Base-by-base conservation (phyloP, 2,797 vertebrate species). In the Artibeus jamaicensis region DNA sequence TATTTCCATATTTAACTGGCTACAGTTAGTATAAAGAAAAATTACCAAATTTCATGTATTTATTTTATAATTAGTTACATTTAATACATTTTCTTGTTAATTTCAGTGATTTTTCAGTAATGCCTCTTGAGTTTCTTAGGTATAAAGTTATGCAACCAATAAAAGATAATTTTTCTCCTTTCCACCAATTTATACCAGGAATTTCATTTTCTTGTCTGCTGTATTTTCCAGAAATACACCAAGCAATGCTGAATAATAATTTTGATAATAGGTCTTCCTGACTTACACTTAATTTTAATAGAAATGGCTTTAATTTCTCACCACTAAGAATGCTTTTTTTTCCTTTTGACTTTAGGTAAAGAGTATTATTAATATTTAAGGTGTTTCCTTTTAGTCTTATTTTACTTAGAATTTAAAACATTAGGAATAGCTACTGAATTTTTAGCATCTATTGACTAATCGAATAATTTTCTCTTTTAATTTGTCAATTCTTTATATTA, bases 61-160 rank as follows among this genome's bases (percentile, higher is more conserved):
- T 87, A 48, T 73, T 87, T 93, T 62, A 95, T 65, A 12, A 82
- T 92, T 21, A 87, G 34, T 86, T 95, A 89, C 19, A 1, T 57
- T 93, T 84, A 94, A 53, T 68, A 89, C 16, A 39, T 46, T 79
- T 65, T 86, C 65, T 89, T 84, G 48, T n/a, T 91, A 62, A 59
- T 42, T 82, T 68, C 81, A 77, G 71, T 70, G 37, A 86, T 82
- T 87, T 79, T 94, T 48, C 46, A 97, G 29, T 68, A 94, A 73
- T 24, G 16, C 32, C 34, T 89, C 34, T 29, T 83, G 50, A 67
- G 12, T 95, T 87, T 93, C 87, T 53, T 81, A 89, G 46, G 11
- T 42, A 65, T 44, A 44, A 44, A 44, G 59, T 48, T 89, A 12
- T 9, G 55, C 16, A 79, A 84, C 67, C 4, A 48, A 16, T 8